Evolutionary conservation across 2,113 vertebrate species (phyloP).

Genomic region (Scomber scombrus): DNA sequence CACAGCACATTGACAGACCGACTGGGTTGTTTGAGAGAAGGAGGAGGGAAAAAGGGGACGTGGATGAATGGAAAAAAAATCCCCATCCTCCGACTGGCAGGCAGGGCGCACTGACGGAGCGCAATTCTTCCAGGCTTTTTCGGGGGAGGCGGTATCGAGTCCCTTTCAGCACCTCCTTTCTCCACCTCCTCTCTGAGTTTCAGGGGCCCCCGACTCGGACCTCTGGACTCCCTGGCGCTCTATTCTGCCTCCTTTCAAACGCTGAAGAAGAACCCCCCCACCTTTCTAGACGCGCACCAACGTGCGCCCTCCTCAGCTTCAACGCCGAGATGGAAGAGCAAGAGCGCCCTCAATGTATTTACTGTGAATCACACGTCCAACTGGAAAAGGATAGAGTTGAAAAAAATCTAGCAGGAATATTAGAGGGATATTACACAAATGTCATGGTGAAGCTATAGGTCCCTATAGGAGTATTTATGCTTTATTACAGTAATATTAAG

Average conservation of each 20-base stretch:
- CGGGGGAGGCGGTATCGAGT: slow-evolving; percentile 64
- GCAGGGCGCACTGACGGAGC: slow-evolving; percentile 75
- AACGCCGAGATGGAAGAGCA: slow-evolving; percentile 52
- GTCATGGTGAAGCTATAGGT: neutral
- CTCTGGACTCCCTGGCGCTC: slow-evolving; percentile 69
- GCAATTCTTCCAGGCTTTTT: slow-evolving; percentile 73
- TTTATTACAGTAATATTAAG: neutral
- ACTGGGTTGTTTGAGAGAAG: slow-evolving; percentile 77
- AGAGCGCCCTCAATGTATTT: slow-evolving; percentile 77
- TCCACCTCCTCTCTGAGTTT: slow-evolving; percentile 65
- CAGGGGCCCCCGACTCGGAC: slow-evolving; percentile 65
- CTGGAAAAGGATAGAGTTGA: neutral
- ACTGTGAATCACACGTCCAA: slow-evolving; percentile 40
- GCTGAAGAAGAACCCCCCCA: slow-evolving; percentile 32
- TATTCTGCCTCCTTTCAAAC: slow-evolving; percentile 64
- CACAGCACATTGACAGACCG: slow-evolving; percentile 82
- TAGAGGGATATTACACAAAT: slow-evolving; percentile 34
- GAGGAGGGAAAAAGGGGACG: slow-evolving; percentile 64
- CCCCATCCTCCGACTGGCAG: slow-evolving; percentile 82
- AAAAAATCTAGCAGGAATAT: slow-evolving; percentile 22
- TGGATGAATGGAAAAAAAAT: slow-evolving; percentile 66
- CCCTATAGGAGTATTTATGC: neutral
- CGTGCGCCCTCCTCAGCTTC: slow-evolving; percentile 24
- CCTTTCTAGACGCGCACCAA: slow-evolving; percentile 34
- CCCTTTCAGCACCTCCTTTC: slow-evolving; percentile 68